phyloP scores from a whole-genome alignment of 2,888 invertebrate genomes.

The Acrobasis repandana region DNA sequence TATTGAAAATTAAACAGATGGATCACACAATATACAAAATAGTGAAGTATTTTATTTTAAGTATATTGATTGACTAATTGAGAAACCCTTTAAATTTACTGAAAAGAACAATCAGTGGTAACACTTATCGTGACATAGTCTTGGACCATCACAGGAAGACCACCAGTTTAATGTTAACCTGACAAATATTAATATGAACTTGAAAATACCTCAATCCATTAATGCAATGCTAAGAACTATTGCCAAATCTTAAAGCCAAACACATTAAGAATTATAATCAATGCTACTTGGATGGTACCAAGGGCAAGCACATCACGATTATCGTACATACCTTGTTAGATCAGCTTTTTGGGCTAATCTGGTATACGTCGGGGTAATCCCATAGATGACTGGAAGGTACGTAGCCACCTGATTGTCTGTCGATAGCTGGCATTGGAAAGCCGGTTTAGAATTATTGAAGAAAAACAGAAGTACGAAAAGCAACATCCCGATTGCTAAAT shows the following conservation, averaged over 20 bases:
- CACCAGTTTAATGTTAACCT: not conserved
- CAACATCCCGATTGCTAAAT: constrained; percentile 72
- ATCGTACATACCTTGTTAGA: constrained; percentile 89
- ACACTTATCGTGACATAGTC: no score
- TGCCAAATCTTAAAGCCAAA: constrained; percentile 44
- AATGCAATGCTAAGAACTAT: constrained; percentile 31
- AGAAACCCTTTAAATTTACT: no score
- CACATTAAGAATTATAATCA: constrained; percentile 39
- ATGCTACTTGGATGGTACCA: constrained; percentile 50
- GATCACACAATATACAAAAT: no score
- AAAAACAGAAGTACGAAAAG: constrained; percentile 72
- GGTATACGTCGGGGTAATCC: constrained; percentile 95
- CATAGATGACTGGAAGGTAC: constrained; percentile 89
- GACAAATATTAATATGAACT: constrained; percentile 32
- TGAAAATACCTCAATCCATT: constrained; percentile 22
- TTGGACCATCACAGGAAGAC: no score
- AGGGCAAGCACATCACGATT: constrained; percentile 65
- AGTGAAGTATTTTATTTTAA: no score
- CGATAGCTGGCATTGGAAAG: constrained; percentile 72
- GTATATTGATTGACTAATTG: no score
- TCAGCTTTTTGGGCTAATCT: constrained; percentile 97
- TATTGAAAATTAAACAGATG: no score
- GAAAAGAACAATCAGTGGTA: no score
- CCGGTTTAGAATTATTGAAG: constrained; percentile 71
- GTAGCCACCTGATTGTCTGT: constrained; percentile 51